Evolutionary conservation across 2,888 invertebrate genomes (phyloP).

Genomic region (Myopa tessellatipennis): DNA sequence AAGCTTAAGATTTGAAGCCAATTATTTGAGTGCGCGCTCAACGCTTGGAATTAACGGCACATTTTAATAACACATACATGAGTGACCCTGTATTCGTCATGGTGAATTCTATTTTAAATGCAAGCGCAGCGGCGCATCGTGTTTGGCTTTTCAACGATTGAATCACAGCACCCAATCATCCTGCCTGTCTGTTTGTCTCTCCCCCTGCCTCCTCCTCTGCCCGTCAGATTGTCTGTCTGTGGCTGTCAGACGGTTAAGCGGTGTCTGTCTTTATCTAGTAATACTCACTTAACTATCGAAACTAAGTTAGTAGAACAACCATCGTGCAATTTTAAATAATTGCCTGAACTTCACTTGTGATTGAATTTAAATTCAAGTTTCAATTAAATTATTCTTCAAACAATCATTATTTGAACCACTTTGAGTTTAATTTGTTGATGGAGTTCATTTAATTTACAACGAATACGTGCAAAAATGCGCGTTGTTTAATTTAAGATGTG

Average conservation of each 20-base stretch:
- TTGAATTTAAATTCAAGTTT: neutral
- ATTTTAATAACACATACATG: neutral
- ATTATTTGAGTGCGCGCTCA: neutral
- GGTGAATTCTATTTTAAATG: neutral
- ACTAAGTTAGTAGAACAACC: slow-evolving; percentile 23
- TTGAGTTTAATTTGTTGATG: neutral
- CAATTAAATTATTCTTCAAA: slow-evolving; percentile 6
- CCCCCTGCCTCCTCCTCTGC: neutral
- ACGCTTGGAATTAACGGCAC: neutral
- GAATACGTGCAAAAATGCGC: slow-evolving; percentile 23
- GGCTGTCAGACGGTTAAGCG: neutral
- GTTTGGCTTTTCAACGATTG: neutral
- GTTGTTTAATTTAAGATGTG: neutral
- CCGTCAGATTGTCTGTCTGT: neutral
- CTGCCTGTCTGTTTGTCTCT: neutral
- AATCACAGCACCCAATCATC: neutral
- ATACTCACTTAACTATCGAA: slow-evolving; percentile 1
- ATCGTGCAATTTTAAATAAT: neutral
- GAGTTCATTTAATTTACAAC: neutral
- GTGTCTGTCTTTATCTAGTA: neutral
- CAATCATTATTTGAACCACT: neutral
- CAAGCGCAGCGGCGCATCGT: neutral
- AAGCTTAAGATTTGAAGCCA: neutral
- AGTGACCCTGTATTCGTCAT: slow-evolving; percentile 10
- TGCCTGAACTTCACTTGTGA: neutral